Percentiles rank a stretch among this genome's conserved stretches.
phyloP scores from a whole-genome alignment of 2,888 invertebrate species.

The Helleia helle region DNA sequence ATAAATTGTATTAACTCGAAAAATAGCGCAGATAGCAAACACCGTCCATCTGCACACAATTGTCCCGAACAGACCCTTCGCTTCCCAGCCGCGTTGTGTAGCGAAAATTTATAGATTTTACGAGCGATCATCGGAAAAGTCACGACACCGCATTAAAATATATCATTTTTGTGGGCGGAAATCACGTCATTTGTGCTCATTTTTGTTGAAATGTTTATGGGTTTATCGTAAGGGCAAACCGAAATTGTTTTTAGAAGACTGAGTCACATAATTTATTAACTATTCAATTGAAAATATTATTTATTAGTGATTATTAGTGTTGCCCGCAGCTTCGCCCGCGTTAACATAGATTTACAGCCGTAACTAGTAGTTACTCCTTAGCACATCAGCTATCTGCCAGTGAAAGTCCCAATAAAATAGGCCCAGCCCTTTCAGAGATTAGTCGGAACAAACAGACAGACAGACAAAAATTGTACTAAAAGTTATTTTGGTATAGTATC shows the following conservation, averaged over 20 bases:
- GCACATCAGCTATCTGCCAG: too few relatives aligned
- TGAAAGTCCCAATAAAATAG: too few relatives aligned
- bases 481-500: too few relatives aligned
- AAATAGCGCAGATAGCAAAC: constrained; percentile 72
- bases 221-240: constrained; percentile 10
- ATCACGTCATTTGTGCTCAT: constrained; percentile 53
- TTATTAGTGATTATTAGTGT: too few relatives aligned
- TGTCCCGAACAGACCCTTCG: constrained; percentile 49
- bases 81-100: constrained; percentile 47
- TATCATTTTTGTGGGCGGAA: constrained; percentile 61
- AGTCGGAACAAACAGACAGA: too few relatives aligned
- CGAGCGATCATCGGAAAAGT: constrained; percentile 63
- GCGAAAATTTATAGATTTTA: constrained; percentile 66
- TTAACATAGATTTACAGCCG: too few relatives aligned
- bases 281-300: too few relatives aligned
- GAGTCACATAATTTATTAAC: too few relatives aligned
- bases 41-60: constrained; percentile 71
- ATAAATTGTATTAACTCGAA: constrained; percentile 74
- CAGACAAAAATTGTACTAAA: too few relatives aligned
- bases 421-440: too few relatives aligned
- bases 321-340: too few relatives aligned
- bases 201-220: constrained; percentile 29
- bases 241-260: neutral
- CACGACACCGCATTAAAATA: constrained; percentile 61
- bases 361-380: too few relatives aligned